These are phyloP conservation scores for Drosophila mercatorum DNA, from an alignment of 2,888 invertebrate genomes.

Conservation along the genomic window DNA sequence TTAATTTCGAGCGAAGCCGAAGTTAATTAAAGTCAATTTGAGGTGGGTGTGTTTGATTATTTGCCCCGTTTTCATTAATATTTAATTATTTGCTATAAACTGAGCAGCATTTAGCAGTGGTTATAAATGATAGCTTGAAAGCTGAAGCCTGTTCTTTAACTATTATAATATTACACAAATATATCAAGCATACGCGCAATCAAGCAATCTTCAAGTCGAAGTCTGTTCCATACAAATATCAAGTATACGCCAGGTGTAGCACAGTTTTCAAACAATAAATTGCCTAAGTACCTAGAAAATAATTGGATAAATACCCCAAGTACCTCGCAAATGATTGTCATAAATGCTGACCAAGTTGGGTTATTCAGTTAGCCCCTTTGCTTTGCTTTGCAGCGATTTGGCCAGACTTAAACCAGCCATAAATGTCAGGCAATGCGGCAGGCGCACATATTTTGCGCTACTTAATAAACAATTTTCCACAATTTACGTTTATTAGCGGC, in stretches of 20 bases:
- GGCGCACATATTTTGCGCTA: constrained; percentile 58
- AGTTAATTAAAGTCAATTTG: constrained; percentile 57
- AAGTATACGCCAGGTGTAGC: constrained; percentile 1
- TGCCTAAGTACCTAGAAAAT: background rate
- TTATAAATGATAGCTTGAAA: background rate
- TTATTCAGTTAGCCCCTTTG: constrained; percentile 3
- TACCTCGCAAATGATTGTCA: background rate
- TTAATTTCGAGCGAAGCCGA: constrained; percentile 48
- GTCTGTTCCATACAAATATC: background rate
- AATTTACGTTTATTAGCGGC: constrained; percentile 71
- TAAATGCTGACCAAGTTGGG: background rate
- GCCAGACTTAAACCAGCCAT: constrained; percentile 42
- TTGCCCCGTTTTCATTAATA: constrained; percentile 5
- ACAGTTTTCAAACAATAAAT: background rate
- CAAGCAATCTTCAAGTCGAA: background rate
- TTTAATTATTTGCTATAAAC: constrained; percentile 46
- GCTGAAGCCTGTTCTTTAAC: background rate
- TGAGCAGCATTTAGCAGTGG: constrained; percentile 19
- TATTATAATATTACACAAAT: background rate
- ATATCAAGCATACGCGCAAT: background rate
- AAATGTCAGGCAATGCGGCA: constrained; percentile 49
- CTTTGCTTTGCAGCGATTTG: background rate
- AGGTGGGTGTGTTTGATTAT: constrained; percentile 57
- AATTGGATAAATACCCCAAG: constrained; percentile 4
- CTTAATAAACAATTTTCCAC: constrained; percentile 67